phyloP scores from a whole-genome alignment of 2,888 invertebrate species.

The Lochmaea crataegi region DNA sequence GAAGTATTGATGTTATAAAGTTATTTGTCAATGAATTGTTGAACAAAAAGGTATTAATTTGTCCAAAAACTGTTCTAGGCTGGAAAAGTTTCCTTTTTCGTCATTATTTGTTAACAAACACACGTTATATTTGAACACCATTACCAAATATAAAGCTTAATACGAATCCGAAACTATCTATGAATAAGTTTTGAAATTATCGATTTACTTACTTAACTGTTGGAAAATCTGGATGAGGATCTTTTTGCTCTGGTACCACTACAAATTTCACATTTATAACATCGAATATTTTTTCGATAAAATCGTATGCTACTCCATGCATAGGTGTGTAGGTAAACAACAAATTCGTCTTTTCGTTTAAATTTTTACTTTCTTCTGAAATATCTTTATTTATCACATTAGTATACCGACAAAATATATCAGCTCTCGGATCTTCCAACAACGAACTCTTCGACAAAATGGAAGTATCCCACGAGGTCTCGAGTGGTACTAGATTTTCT shows the following conservation, averaged over 20 bases:
- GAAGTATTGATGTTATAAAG: too few species aligned
- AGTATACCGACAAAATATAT: constrained; percentile 78
- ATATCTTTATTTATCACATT: constrained; percentile 69
- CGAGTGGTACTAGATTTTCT: constrained; percentile 80
- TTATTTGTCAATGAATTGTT: too few species aligned
- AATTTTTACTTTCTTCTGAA: constrained; percentile 67
- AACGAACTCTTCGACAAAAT: constrained; percentile 68
- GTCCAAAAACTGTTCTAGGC: too few species aligned
- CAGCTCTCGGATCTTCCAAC: constrained; percentile 76
- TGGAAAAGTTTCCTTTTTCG: too few species aligned
- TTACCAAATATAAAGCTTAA: too few species aligned
- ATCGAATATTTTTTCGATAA: constrained; percentile 79
- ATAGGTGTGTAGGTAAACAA: constrained; percentile 92
- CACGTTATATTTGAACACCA: too few species aligned
- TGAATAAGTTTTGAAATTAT: not conserved
- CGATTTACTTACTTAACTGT: constrained; percentile 77
- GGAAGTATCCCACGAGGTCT: constrained; percentile 81
- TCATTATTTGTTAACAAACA: too few species aligned
- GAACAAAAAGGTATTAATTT: too few species aligned
- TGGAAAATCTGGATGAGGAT: constrained; percentile 96
- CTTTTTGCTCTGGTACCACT: constrained; percentile 79
- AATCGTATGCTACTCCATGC: constrained; percentile 95
- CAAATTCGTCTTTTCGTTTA: constrained; percentile 70
- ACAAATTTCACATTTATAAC: constrained; percentile 78
- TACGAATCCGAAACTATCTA: too few species aligned